Conservation (phyloP, 2,797 vertebrate species). For the Sphenodon punctatus region DNA sequence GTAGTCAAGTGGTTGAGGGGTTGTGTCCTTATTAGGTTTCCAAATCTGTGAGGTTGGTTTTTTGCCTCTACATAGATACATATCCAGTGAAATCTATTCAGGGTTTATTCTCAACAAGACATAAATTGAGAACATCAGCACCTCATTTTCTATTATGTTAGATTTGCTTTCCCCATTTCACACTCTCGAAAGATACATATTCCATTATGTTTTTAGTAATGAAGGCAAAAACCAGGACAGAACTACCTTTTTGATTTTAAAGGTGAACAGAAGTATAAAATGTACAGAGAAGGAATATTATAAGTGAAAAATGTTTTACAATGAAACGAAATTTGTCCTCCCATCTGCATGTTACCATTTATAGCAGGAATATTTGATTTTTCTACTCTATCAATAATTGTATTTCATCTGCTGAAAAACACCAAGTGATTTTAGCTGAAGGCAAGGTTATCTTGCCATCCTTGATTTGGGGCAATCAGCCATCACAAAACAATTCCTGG, state of each 20-base stretch:
- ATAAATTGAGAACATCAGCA: background rate
- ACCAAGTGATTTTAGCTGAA: conserved; percentile 46
- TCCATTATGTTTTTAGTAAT: no score
- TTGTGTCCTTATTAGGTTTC: background rate
- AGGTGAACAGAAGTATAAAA: conserved; percentile 6
- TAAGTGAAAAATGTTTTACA: conserved; percentile 33
- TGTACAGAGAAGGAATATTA: conserved; percentile 15
- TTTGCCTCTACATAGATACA: background rate
- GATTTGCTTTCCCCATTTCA: no score
- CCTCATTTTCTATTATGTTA: background rate
- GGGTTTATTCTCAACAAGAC: background rate
- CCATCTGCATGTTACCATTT: conserved; percentile 7
- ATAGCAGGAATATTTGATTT: conserved; percentile 42
- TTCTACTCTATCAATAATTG: conserved; percentile 35
- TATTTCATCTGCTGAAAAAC: conserved; percentile 35
- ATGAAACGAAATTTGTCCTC: conserved; percentile 31
- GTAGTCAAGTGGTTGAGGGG: background rate
- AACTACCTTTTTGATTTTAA: conserved; percentile 13
- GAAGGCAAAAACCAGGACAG: background rate
- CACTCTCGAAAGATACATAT: background rate
- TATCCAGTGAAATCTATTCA: background rate
- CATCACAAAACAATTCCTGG: conserved; percentile 68
- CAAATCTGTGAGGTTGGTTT: background rate
- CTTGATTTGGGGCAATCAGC: conserved; percentile 69
- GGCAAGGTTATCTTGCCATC: conserved; percentile 58